phyloP scores from a whole-genome alignment of 2,888 invertebrate genomes.

The Cataglyphis altisquamis region DNA sequence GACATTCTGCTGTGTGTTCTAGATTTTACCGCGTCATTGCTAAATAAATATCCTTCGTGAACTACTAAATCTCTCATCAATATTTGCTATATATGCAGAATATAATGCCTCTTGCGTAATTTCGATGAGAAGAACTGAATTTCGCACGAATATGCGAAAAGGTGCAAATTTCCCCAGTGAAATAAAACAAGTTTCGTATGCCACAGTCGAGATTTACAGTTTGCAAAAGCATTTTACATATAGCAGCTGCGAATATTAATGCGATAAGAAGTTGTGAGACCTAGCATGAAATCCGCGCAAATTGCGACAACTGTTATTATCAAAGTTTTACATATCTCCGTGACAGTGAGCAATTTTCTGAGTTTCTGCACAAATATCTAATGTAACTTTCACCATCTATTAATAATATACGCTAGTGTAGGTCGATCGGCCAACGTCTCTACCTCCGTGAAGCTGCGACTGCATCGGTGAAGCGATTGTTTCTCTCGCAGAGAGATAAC shows the following conservation, averaged over 20 bases:
- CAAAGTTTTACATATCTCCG: slow-evolving; percentile 59
- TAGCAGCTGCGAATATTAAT: slow-evolving; percentile 36
- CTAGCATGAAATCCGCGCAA: slow-evolving; percentile 36
- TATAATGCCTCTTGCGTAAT: not conserved
- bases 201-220: slow-evolving; percentile 11
- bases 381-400: slow-evolving; percentile 69
- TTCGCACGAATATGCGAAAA: not conserved
- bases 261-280: slow-evolving; percentile 38
- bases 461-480: slow-evolving; percentile 21
- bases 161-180: not conserved
- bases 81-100: not conserved
- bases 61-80: not conserved
- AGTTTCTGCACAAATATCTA: slow-evolving; percentile 59
- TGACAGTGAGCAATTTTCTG: slow-evolving; percentile 54
- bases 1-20: not conserved
- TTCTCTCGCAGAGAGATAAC: not conserved
- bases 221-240: slow-evolving; percentile 18
- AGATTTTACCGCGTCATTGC: not conserved
- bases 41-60: not conserved
- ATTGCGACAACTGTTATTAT: slow-evolving; percentile 50
- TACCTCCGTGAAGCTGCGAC: slow-evolving; percentile 34
- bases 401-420: slow-evolving; percentile 62
- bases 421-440: slow-evolving; percentile 48
- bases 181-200: not conserved
- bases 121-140: not conserved